phyloP scores from a whole-genome alignment of 2,888 invertebrate genomes.

The Gonocerus acuteangulatus region DNA sequence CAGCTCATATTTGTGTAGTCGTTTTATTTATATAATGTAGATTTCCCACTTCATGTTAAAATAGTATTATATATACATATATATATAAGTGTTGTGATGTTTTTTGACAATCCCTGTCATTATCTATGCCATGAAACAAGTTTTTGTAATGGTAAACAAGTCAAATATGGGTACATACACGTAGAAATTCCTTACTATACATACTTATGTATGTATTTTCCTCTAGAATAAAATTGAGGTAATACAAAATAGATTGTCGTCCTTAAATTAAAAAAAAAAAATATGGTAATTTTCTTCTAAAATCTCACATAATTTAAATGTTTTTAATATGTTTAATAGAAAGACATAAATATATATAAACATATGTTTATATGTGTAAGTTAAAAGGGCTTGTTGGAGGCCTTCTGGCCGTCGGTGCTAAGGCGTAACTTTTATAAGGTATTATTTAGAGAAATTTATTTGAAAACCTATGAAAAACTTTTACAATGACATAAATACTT shows the following conservation, averaged over 20 bases:
- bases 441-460: too few species aligned
- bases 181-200: conserved; percentile 12
- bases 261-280: too few species aligned
- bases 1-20: conserved; percentile 19
- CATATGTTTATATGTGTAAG: too few species aligned
- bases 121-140: not conserved
- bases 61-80: too few species aligned
- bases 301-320: too few species aligned
- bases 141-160: not conserved
- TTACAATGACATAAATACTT: too few species aligned
- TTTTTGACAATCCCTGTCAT: conserved; percentile 23
- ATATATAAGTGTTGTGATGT: conserved; percentile 26
- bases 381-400: too few species aligned
- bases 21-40: conserved; percentile 2
- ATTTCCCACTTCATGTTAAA: conserved; percentile 7
- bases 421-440: too few species aligned
- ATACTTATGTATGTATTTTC: not conserved
- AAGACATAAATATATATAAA: too few species aligned
- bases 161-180: not conserved
- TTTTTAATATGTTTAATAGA: too few species aligned
- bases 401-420: too few species aligned
- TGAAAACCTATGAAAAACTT: too few species aligned
- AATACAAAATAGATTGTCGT: not conserved
- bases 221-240: not conserved
- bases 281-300: not conserved